phyloP scores from a whole-genome alignment of 2,113 vertebrate species.

The Gavialis gangeticus region DNA sequence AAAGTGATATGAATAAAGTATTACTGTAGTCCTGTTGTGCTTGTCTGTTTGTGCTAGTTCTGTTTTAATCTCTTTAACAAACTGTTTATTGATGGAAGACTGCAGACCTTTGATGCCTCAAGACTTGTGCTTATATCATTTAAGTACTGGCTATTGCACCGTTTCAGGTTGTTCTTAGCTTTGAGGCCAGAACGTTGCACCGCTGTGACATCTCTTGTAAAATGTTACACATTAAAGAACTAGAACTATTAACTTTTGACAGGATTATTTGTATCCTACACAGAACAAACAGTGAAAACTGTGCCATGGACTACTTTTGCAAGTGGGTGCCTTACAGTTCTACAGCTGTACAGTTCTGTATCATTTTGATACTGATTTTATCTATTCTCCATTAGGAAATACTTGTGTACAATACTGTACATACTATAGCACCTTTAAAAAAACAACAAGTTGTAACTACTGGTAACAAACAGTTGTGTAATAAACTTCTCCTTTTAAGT shows the following conservation, averaged over 20 bases:
- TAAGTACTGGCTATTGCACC: neutral
- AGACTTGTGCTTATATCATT: neutral
- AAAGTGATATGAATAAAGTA: neutral
- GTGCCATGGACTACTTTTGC: neutral
- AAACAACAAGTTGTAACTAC: no score
- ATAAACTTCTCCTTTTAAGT: no score
- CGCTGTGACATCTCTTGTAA: neutral
- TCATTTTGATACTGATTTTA: no score
- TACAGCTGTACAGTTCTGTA: neutral
- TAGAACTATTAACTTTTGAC: neutral
- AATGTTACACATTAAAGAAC: neutral
- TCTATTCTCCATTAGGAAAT: no score
- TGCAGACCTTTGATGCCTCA: neutral
- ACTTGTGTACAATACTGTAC: no score
- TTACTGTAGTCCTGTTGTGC: neutral
- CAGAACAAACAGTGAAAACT: neutral
- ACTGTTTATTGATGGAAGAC: no score
- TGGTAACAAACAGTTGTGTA: no score
- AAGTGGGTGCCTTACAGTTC: neutral
- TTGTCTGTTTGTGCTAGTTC: neutral
- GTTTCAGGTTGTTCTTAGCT: neutral
- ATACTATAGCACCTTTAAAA: no score
- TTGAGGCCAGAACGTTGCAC: neutral
- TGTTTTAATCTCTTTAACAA: neutral
- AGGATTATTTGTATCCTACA: neutral